Conservation (phyloP, 1,140 invertebrate genomes). For the Microvelia longipes region DNA sequence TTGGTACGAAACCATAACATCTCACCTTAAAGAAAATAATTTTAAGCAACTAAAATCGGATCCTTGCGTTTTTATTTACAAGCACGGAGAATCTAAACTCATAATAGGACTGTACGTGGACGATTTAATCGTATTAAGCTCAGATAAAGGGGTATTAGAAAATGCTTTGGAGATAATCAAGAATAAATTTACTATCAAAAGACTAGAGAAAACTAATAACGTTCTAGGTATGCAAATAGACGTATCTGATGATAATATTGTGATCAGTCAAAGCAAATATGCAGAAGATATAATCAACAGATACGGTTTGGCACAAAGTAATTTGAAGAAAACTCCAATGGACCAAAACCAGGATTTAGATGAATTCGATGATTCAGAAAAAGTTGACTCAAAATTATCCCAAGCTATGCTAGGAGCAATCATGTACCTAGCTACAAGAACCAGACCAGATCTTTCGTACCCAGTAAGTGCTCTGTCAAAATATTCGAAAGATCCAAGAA, state of each 20-base stretch:
- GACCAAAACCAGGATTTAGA: background rate
- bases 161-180: background rate
- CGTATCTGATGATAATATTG: background rate
- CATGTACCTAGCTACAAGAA: background rate
- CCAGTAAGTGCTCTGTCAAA: background rate
- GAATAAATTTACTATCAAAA: background rate
- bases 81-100: background rate
- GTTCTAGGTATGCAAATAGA: background rate
- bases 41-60: background rate
- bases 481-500: too few relatives aligned
- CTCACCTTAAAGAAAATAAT: background rate
- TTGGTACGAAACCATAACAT: background rate
- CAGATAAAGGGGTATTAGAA: background rate
- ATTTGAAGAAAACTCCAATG: background rate
- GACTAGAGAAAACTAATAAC: background rate
- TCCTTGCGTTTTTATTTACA: background rate
- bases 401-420: background rate
- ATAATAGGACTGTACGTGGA: background rate
- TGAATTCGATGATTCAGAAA: background rate
- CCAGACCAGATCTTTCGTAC: background rate
- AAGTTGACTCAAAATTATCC: background rate
- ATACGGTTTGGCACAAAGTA: background rate
- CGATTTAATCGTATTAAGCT: background rate
- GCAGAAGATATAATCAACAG: background rate
- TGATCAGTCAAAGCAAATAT: background rate